Evolutionary conservation across 2,113 vertebrate genomes (phyloP).

Genomic region (Petrocephalus microphthalmus): DNA sequence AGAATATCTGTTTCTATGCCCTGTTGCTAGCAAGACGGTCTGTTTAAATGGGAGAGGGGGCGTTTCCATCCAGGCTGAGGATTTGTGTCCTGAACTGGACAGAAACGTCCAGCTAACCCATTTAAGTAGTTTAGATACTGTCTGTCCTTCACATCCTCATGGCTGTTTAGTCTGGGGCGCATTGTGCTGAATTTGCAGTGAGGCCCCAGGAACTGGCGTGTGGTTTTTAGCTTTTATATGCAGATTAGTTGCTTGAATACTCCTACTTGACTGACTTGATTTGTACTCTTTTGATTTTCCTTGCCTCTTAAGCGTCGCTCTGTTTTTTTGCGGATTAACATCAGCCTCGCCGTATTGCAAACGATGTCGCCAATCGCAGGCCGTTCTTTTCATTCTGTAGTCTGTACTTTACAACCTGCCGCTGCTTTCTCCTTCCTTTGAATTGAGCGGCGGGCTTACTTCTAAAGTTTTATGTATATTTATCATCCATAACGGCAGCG

Average conservation of each 20-base stretch:
- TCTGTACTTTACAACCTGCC: not conserved
- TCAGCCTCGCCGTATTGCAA: not conserved
- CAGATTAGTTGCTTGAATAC: not conserved
- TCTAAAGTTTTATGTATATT: not conserved
- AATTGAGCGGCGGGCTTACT: too few relatives aligned
- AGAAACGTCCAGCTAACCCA: not conserved
- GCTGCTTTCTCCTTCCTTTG: not conserved
- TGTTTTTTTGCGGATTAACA: not conserved
- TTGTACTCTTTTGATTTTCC: not conserved
- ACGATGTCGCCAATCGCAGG: not conserved
- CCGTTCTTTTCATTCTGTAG: not conserved
- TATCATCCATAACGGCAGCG: not conserved
- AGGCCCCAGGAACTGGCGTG: not conserved
- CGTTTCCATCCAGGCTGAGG: not conserved
- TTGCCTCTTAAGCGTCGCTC: not conserved
- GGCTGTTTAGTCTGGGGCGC: not conserved
- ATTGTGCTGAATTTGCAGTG: not conserved
- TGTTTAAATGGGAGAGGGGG: not conserved
- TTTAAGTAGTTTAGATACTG: not conserved
- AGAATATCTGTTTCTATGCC: not conserved
- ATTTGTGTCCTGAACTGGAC: not conserved
- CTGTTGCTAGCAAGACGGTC: not conserved
- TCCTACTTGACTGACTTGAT: not conserved
- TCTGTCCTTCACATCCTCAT: not conserved
- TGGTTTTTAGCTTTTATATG: not conserved